Percentiles rank a stretch among this genome's conserved stretches.
phyloP scores from a whole-genome alignment of 2,888 invertebrate species.

The Resseliella maxima region DNA sequence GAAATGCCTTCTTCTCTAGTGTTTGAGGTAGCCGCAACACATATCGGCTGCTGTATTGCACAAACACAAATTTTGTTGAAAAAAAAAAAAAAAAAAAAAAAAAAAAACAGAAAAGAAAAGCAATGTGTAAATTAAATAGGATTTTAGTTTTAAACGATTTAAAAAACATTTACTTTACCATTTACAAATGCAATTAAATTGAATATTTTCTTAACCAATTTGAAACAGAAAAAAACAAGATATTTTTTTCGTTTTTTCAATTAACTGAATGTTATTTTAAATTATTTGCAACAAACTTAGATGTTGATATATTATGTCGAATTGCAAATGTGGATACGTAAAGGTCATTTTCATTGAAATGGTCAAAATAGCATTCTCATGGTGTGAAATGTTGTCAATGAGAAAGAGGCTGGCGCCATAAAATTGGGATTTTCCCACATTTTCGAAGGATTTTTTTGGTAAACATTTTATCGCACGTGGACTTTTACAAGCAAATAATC shows the following conservation, averaged over 20 bases:
- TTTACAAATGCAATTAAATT: neutral
- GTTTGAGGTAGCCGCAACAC: neutral
- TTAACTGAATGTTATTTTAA: neutral
- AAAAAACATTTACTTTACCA: no score
- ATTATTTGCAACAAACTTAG: slow-evolving; percentile 2
- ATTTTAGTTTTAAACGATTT: neutral
- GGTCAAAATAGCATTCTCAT: neutral
- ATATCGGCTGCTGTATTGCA: neutral
- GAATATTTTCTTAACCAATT: neutral
- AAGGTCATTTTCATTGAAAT: neutral
- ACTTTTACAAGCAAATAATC: slow-evolving; percentile 1
- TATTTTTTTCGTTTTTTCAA: neutral
- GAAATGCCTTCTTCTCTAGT: neutral
- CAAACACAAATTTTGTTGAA: no score
- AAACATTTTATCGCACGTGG: neutral
- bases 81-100: no score
- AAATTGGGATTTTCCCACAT: slow-evolving; percentile 2
- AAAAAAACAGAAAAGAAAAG: no score
- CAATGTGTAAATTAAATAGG: neutral
- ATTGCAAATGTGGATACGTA: neutral
- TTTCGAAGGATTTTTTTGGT: neutral
- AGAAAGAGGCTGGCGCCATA: neutral
- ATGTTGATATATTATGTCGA: neutral
- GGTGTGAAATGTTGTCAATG: neutral
- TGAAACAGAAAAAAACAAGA: no score